These are phyloP conservation scores for Lerista edwardsae DNA, from an alignment of 2,797 vertebrate species.

Conservation along the genomic window DNA sequence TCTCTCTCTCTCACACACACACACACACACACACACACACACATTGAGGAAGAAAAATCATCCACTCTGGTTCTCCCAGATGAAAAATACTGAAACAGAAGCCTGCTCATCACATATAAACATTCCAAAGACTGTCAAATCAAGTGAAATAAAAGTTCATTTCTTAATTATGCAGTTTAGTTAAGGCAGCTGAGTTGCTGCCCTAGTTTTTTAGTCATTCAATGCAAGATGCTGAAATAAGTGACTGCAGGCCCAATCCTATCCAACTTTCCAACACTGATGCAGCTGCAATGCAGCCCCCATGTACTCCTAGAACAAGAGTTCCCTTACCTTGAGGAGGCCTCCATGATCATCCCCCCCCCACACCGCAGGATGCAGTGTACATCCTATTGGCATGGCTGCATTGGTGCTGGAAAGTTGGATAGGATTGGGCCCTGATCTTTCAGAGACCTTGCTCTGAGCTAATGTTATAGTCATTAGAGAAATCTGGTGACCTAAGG, in stretches of 20 bases:
- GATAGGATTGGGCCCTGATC: too few species aligned
- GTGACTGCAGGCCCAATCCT: neutral
- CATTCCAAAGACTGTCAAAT: conserved; percentile 4
- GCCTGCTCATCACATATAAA: neutral
- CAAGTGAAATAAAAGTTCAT: conserved; percentile 32
- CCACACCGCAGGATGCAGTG: too few species aligned
- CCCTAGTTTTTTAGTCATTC: neutral
- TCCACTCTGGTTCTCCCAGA: neutral
- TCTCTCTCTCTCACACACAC: neutral
- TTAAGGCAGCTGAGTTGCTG: conserved; percentile 17
- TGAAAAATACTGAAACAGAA: conserved; percentile 8
- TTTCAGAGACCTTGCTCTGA: too few species aligned
- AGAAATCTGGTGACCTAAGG: too few species aligned
- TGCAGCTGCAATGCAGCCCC: too few species aligned
- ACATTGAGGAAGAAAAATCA: neutral
- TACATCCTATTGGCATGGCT: too few species aligned
- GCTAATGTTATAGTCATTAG: too few species aligned
- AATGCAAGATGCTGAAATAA: neutral
- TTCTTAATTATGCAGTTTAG: neutral
- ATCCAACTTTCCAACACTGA: too few species aligned
- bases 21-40: neutral
- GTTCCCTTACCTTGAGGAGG: too few species aligned
- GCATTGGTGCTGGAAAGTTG: too few species aligned
- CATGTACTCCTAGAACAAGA: too few species aligned
- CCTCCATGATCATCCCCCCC: too few species aligned